Evolutionary conservation across 2,113 vertebrate genomes (phyloP).

Genomic region (Microcebus tavaratra): DNA sequence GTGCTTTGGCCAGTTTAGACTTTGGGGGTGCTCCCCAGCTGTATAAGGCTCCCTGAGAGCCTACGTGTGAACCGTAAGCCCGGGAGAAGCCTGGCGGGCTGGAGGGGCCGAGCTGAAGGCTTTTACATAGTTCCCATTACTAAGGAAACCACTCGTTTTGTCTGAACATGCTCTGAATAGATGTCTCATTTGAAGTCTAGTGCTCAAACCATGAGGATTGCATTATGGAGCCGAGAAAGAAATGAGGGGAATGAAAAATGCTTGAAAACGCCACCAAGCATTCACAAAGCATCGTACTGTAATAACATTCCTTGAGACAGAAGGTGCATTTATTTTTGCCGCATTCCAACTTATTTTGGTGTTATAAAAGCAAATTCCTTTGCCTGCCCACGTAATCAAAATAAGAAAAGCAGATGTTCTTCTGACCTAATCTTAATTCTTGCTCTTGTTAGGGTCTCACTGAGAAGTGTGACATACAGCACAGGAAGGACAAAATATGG

Average conservation of each 20-base stretch:
- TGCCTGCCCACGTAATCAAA: slow-evolving; percentile 65
- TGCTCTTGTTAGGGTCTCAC: slow-evolving; percentile 41
- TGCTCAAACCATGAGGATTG: slow-evolving; percentile 81
- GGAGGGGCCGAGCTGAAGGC: slow-evolving; percentile 71
- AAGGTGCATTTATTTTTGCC: slow-evolving; percentile 70
- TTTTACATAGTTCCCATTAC: slow-evolving; percentile 82
- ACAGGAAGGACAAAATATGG: slow-evolving; percentile 13
- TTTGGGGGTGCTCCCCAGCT: slow-evolving; percentile 29
- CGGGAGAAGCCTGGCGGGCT: slow-evolving; percentile 44
- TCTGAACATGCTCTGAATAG: slow-evolving; percentile 86
- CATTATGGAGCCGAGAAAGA: slow-evolving; percentile 80
- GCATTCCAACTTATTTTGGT: slow-evolving; percentile 63
- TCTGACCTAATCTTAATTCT: slow-evolving; percentile 40
- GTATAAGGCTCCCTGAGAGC: slow-evolving; percentile 34
- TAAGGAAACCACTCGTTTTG: slow-evolving; percentile 87
- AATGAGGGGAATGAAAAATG: slow-evolving; percentile 73
- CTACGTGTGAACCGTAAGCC: slow-evolving; percentile 50
- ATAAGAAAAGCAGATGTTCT: slow-evolving; percentile 64
- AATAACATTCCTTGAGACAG: slow-evolving; percentile 39
- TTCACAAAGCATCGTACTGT: slow-evolving; percentile 53
- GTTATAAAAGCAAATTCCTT: slow-evolving; percentile 57
- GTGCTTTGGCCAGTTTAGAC: slow-evolving; percentile 19
- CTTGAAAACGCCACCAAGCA: slow-evolving; percentile 57
- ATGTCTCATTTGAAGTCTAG: slow-evolving; percentile 87
- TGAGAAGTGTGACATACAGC: not conserved